Evolutionary conservation across 2,888 invertebrate species (phyloP), one percentile per base, ranked within the genome.

Genomic region (Orthosia gracilis): DNA sequence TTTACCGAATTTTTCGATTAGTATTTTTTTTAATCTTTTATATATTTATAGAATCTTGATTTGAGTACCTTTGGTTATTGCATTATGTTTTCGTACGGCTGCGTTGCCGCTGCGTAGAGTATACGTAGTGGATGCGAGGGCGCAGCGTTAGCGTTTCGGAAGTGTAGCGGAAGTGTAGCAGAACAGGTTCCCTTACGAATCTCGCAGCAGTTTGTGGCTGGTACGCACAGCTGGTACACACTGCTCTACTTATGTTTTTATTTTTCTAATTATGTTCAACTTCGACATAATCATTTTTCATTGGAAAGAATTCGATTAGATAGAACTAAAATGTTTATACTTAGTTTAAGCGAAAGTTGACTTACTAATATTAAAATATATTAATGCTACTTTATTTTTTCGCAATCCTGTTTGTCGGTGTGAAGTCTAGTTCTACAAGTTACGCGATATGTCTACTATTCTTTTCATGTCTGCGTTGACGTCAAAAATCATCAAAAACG

Each of bases 401-500:
- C 40, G 40, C 12, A 40, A 15, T 59, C 49, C 40, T n/a, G 26
- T 73, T 64, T 65, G 21, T n/a, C 47, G 23, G 12, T 23, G 49
- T 71, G 13, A 59, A 73, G 40, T 55, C 69, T 52, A 80, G 67
- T 76, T 68, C 52, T 18, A 62, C 74, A 66, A 76, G 64, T 73
- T 72, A 71, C 55, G 54, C 54, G 68, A 73, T 73, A 71, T 67
- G 15, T 74, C 54, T 40, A 74, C 76, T 76, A 66, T 73, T 82
- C 73, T 78, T 72, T 68, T 64, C 77, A 77, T 65, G 75, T 76
- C 73, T 78, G 85, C 82, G 86, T 83, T 89, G 86, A 90, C 85
- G 85, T 88, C 84, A 85, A 89, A 86, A 87, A 89, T 88, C 85
- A 88, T 87, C 89, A 89, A 88, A 88, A 85, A 85, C 66, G 58